These are phyloP conservation scores for Caradrina clavipalpis DNA, from an alignment of 2,888 invertebrate genomes.

Conservation along the genomic window DNA sequence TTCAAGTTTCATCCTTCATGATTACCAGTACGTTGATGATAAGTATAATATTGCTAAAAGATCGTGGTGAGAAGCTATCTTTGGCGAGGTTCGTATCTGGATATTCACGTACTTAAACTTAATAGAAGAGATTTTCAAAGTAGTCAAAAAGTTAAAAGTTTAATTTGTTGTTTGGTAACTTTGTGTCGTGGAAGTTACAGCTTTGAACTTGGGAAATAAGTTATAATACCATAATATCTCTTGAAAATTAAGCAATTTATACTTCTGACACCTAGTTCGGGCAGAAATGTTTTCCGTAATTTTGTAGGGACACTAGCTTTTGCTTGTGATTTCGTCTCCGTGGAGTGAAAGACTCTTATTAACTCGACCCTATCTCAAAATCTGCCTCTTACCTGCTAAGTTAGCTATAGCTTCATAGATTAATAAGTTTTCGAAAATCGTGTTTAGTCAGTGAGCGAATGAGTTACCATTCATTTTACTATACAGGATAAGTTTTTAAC, in stretches of 20 bases:
- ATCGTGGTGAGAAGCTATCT: background rate
- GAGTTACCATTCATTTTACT: too few species aligned
- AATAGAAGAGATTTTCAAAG: constrained; percentile 6
- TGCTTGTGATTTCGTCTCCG: background rate
- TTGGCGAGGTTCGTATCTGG: background rate
- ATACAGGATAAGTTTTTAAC: too few species aligned
- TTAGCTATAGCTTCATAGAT: too few species aligned
- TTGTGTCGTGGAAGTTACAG: constrained; percentile 24
- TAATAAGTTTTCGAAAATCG: too few species aligned
- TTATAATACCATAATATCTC: constrained; percentile 8
- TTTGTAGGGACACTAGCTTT: background rate
- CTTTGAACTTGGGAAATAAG: constrained; percentile 30
- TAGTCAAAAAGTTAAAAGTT: constrained; percentile 31
- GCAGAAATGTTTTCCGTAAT: background rate
- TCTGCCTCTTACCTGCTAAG: too few species aligned
- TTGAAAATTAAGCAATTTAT: constrained; percentile 38
- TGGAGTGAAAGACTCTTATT: background rate
- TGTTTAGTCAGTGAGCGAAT: too few species aligned
- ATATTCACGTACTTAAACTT: background rate
- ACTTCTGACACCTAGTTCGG: constrained; percentile 16
- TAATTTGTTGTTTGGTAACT: constrained; percentile 38
- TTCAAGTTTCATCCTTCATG: too few species aligned
- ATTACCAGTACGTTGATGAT: background rate
- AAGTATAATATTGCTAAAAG: background rate
- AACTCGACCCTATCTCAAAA: background rate